Evolutionary conservation across 1,140 invertebrate species (phyloP), one percentile per base, ranked within the genome.

Genomic region (Globodera rostochiensis): DNA sequence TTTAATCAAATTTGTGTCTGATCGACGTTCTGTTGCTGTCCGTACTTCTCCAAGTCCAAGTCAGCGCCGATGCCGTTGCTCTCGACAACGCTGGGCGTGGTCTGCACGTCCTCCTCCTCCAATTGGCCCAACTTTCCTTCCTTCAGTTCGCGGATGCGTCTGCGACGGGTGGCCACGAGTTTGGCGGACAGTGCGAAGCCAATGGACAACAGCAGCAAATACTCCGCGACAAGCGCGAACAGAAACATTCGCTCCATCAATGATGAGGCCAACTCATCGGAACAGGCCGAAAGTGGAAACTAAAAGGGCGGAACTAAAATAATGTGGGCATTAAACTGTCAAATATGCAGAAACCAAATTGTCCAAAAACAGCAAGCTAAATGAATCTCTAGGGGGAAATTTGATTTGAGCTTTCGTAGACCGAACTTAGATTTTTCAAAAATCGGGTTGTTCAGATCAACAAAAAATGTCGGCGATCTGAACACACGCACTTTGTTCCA

Each of bases 211-310:
- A 80, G 36, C 21, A 82, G 57, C 15, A 66, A 57, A 49, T 80
- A 80, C 75, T 80, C 80, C 36, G 50, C 13, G 74, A 80, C 60
- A n/a, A 80, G 80, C 49, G 11, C 80, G 50, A 80, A 53, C 25
- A 80, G 74, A 70, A 60, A 80, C n/a, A 25, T 45, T 6, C 77
- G 74, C 9, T 64, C 50, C 8, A 80, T 53, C 57, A 80, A 36
- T 11, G 80, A 11, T 5, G 80, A 79, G 50, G 80, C 57, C 49
- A 80, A 69, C n/a, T 79, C 66, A 47, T 70, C 50, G 19, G 80
- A 25, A 74, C 80, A 80, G n/a, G 60, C 74, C 15, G 25, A 73
- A 60, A 75, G 64, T 3, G 49, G 45, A 8, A n/a, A 60, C 47
- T 60, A 36, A 36, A 36, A 36, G 2, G 2, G 36, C 36, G 36